phyloP scores from a whole-genome alignment of 2,113 vertebrate species.

The Dasyornis broadbenti region DNA sequence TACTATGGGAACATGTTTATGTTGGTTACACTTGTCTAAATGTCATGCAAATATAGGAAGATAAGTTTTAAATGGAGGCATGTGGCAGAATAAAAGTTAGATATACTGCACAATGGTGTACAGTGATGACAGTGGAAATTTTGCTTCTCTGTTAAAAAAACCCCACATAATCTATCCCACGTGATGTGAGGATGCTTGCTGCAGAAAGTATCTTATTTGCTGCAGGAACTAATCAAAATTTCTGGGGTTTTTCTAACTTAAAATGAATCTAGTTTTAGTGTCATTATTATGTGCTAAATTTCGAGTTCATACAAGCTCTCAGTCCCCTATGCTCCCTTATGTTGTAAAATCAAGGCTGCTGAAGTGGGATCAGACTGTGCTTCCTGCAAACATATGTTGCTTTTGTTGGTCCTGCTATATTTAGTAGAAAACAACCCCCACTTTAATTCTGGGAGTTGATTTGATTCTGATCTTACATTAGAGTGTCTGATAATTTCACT shows the following conservation, averaged over 20 bases:
- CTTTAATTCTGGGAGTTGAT: not conserved
- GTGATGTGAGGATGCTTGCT: not conserved
- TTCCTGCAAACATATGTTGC: not conserved
- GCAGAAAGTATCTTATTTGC: not conserved
- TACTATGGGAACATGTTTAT: not conserved
- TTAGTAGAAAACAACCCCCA: not conserved
- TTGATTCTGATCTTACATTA: not conserved
- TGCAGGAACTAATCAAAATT: not conserved
- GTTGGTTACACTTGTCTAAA: not conserved
- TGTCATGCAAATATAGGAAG: not conserved
- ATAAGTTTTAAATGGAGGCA: not conserved
- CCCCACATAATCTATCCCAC: rapidly evolving
- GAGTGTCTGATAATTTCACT: not conserved
- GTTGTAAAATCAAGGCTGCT: not conserved
- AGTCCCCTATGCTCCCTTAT: not conserved
- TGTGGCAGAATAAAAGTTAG: not conserved
- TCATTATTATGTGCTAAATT: not conserved
- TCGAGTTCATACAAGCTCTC: not conserved
- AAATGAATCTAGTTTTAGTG: not conserved
- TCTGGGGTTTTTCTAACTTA: not conserved
- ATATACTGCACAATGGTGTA: not conserved
- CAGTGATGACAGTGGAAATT: not conserved
- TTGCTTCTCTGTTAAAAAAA: not conserved
- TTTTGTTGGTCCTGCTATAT: not conserved
- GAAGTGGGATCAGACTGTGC: not conserved